Percentiles rank a stretch among this genome's conserved stretches.
phyloP scores from a whole-genome alignment of 2,113 vertebrate genomes.

The human region DNA sequence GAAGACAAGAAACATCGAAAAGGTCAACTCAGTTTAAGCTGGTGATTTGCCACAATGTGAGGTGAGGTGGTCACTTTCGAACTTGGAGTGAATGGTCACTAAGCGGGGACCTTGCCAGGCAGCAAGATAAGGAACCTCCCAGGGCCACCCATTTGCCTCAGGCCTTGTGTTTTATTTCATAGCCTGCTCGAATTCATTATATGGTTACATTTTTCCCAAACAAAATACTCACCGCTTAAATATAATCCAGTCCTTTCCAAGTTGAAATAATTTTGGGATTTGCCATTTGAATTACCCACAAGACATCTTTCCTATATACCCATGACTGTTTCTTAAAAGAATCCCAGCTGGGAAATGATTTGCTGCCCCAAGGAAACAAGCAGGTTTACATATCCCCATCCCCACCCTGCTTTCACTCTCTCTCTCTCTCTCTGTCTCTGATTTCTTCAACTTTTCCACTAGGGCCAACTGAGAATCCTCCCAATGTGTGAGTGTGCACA shows the following conservation, averaged over 20 bases:
- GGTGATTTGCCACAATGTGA: slow-evolving; percentile 21
- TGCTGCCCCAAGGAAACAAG: not conserved
- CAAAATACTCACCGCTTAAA: not conserved
- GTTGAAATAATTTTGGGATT: not conserved
- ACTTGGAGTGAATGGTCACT: not conserved
- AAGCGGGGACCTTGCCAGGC: not conserved
- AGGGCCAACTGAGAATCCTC: not conserved
- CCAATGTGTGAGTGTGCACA: not conserved
- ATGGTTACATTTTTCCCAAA: not conserved
- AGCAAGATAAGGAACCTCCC: not conserved
- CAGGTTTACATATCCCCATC: not conserved
- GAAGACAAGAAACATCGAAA: slow-evolving; percentile 38
- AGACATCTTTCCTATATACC: not conserved
- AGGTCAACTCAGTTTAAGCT: slow-evolving; percentile 7
- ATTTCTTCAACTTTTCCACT: not conserved
- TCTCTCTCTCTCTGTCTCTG: not conserved
- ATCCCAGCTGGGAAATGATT: not conserved
- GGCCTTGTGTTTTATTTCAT: not conserved
- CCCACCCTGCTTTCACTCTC: not conserved
- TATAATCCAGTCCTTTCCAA: not conserved
- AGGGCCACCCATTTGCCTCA: not conserved
- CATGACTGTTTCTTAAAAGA: not conserved
- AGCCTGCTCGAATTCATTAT: not conserved
- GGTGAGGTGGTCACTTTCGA: slow-evolving; percentile 7
- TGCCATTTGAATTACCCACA: not conserved